Evolutionary conservation across 2,113 vertebrate species (phyloP).

Genomic region (Trinectes maculatus): DNA sequence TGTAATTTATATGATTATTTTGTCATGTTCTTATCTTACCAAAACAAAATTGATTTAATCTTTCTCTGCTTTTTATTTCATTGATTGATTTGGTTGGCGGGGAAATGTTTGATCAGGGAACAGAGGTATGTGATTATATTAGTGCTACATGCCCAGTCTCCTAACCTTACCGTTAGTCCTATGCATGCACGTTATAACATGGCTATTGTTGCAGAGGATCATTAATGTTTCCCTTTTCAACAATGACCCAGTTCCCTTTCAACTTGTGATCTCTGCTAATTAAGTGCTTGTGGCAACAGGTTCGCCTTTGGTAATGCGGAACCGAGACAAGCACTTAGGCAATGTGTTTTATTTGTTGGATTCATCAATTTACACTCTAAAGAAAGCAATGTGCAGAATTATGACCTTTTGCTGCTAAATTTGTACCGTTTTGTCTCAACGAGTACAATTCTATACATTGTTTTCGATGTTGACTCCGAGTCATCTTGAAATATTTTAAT

Average conservation of each 20-base stretch:
- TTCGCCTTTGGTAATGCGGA: constrained; percentile 59
- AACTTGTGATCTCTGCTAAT: constrained; percentile 50
- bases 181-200: constrained; percentile 89
- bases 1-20: too few relatives aligned
- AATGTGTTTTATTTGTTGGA: constrained; percentile 44
- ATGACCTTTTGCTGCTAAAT: neutral
- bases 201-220: constrained; percentile 72
- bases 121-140: constrained; percentile 94
- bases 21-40: neutral
- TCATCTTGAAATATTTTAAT: constrained; percentile 37
- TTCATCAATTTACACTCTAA: constrained; percentile 37
- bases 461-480: constrained; percentile 18
- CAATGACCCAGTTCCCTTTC: constrained; percentile 70
- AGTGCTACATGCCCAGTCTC: constrained; percentile 64
- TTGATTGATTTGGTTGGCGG: constrained; percentile 89
- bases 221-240: constrained; percentile 59
- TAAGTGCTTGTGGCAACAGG: constrained; percentile 83
- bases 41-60: constrained; percentile 83
- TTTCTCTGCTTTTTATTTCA: constrained; percentile 88
- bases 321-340: constrained; percentile 82
- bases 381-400: constrained; percentile 48
- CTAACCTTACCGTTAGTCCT: constrained; percentile 70
- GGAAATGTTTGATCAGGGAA: constrained; percentile 95
- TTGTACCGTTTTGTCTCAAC: neutral
- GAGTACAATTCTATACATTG: constrained; percentile 6